Conservation (phyloP, 2,113 vertebrate genomes). For the Nettapus auritus region DNA sequence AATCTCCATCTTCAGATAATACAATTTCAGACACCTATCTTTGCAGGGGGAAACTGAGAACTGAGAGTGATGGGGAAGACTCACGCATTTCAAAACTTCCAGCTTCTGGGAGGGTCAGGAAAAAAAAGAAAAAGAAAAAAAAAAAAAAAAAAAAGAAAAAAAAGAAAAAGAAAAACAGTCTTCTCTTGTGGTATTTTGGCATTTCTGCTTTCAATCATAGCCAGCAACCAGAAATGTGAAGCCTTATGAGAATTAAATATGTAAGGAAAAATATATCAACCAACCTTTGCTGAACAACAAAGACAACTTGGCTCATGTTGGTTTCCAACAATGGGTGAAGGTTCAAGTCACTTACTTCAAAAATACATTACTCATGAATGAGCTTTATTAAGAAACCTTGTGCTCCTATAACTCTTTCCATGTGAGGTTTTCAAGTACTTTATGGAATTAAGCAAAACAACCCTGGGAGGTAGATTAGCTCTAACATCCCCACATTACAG, state of each 20-base stretch:
- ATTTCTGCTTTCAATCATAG: slow-evolving; percentile 68
- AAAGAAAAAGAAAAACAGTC: not conserved
- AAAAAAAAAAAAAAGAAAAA: not conserved
- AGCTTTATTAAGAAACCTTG: slow-evolving; percentile 72
- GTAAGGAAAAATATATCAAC: slow-evolving; percentile 45
- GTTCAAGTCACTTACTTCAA: slow-evolving; percentile 72
- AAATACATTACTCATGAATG: slow-evolving; percentile 72
- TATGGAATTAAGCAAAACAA: slow-evolving; percentile 73
- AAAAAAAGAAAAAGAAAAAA: not conserved
- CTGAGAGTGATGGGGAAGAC: not conserved
- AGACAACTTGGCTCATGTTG: slow-evolving; percentile 48
- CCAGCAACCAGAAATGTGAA: slow-evolving; percentile 65
- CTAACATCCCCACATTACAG: slow-evolving; percentile 71
- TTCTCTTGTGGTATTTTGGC: slow-evolving; percentile 67
- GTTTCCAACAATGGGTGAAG: slow-evolving; percentile 71
- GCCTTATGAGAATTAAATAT: slow-evolving; percentile 55
- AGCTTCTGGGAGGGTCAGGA: slow-evolving; percentile 57
- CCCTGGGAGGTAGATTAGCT: slow-evolving; percentile 71
- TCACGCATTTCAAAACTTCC: slow-evolving; percentile 19
- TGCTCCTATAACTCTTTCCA: slow-evolving; percentile 69
- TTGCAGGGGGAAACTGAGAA: not conserved
- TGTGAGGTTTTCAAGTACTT: slow-evolving; percentile 72
- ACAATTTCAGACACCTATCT: not conserved
- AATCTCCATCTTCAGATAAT: not conserved
- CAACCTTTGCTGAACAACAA: slow-evolving; percentile 62